Conservation (phyloP, 1,140 invertebrate genomes). For the Habropoda laboriosa region DNA sequence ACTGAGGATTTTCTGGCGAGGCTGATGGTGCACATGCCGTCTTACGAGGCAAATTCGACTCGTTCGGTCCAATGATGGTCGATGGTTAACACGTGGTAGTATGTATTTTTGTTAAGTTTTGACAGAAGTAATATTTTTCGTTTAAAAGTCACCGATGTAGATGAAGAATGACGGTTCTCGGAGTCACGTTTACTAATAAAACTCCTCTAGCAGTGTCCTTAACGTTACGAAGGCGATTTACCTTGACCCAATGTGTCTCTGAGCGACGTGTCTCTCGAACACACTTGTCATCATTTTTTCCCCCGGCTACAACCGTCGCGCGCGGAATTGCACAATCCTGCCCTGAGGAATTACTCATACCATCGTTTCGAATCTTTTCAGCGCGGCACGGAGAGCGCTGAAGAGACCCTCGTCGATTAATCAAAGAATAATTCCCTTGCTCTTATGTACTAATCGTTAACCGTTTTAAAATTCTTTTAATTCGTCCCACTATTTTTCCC, state of each 20-base stretch:
- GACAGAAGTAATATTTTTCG: too few species aligned
- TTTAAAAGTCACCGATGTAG: too few species aligned
- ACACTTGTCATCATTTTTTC: not conserved
- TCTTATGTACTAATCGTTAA: too few species aligned
- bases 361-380: not conserved
- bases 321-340: not conserved
- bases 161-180: too few species aligned
- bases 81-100: too few species aligned
- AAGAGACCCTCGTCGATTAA: not conserved
- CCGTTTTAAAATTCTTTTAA: too few species aligned
- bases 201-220: not conserved
- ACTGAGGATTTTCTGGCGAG: not conserved
- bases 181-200: not conserved
- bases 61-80: too few species aligned
- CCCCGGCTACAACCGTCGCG: not conserved
- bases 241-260: constrained; percentile 27
- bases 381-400: not conserved
- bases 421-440: too few species aligned
- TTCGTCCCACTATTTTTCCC: too few species aligned
- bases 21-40: too few species aligned
- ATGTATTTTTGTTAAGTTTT: too few species aligned
- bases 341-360: not conserved
- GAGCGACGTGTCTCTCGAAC: not conserved
- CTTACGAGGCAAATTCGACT: too few species aligned
- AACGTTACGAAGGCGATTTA: not conserved